Percentiles rank a stretch among this genome's conserved stretches.
These are phyloP conservation scores for Danio tinwini DNA, from an alignment of 2,797 vertebrate species.

Conservation along the genomic window DNA sequence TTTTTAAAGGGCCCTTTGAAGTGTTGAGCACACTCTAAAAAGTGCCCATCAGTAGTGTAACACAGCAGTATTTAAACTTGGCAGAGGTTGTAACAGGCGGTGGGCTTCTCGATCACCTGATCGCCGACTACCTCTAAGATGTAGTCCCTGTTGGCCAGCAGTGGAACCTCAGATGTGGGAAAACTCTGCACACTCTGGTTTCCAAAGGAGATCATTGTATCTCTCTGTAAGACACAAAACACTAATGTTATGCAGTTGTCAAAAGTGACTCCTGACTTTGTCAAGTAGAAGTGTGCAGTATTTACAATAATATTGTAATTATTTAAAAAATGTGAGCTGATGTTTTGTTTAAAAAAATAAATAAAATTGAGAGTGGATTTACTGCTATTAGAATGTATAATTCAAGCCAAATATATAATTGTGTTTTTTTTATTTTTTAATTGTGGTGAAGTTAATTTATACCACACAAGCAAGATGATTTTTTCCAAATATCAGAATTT, in stretches of 20 bases:
- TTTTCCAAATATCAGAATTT: too few species aligned
- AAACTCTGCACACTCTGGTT: conserved; percentile 70
- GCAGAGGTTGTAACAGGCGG: conserved; percentile 81
- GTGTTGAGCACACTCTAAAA: background rate
- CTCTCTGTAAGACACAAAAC: conserved; percentile 43
- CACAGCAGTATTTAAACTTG: conserved; percentile 73
- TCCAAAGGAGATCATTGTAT: conserved; percentile 68
- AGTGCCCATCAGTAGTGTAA: background rate
- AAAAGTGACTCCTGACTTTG: background rate
- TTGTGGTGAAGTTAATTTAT: too few species aligned
- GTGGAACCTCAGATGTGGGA: conserved; percentile 73
- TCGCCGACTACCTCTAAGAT: conserved; percentile 82
- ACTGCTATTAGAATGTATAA: too few species aligned
- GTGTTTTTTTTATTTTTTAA: too few species aligned
- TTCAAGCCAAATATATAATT: too few species aligned
- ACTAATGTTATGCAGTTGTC: background rate
- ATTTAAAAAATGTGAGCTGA: too few species aligned
- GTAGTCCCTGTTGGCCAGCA: conserved; percentile 76
- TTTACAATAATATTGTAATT: too few species aligned
- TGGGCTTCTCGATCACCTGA: conserved; percentile 69
- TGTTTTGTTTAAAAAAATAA: too few species aligned
- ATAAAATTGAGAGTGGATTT: too few species aligned
- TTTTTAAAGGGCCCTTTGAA: background rate
- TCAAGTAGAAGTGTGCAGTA: background rate
- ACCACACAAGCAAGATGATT: too few species aligned